These are phyloP conservation scores for Genyomyrus donnyi DNA, from an alignment of 2,113 vertebrate species.

Conservation along the genomic window DNA sequence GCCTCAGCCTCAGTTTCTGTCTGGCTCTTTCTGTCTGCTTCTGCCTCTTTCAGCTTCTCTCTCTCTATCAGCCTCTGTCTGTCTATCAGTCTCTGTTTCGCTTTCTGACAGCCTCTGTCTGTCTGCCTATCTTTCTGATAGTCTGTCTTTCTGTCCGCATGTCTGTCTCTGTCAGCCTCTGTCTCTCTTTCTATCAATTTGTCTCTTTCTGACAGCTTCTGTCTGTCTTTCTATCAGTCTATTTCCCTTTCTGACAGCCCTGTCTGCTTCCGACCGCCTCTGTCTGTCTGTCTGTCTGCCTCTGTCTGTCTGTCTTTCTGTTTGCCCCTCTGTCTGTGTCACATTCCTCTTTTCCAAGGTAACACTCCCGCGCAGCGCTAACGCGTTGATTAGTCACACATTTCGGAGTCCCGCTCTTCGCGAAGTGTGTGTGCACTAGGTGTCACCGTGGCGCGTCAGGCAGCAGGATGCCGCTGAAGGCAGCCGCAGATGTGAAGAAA, in stretches of 20 bases:
- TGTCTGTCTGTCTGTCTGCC: neutral
- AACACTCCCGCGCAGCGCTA: neutral
- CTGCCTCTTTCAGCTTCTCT: neutral
- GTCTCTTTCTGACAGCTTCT: neutral
- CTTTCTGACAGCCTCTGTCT: too few relatives aligned
- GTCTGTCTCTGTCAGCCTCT: neutral
- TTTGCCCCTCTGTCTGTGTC: neutral
- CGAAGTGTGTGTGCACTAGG: neutral
- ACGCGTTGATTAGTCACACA: conserved; percentile 14
- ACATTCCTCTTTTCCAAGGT: neutral
- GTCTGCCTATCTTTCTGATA: neutral
- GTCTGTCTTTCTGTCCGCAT: too few relatives aligned
- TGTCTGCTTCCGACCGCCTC: neutral
- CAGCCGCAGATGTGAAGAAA: neutral
- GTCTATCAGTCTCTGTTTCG: neutral
- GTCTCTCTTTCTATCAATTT: neutral
- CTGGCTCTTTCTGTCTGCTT: neutral
- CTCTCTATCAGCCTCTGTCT: neutral
- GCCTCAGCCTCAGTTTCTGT: neutral
- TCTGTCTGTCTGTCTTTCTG: neutral
- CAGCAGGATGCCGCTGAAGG: neutral
- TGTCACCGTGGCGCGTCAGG: neutral
- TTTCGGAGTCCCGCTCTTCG: too few relatives aligned
- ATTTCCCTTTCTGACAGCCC: neutral
- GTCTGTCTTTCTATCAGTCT: neutral